Conservation (phyloP, 2,888 invertebrate genomes). For the Limulus polyphemus region DNA sequence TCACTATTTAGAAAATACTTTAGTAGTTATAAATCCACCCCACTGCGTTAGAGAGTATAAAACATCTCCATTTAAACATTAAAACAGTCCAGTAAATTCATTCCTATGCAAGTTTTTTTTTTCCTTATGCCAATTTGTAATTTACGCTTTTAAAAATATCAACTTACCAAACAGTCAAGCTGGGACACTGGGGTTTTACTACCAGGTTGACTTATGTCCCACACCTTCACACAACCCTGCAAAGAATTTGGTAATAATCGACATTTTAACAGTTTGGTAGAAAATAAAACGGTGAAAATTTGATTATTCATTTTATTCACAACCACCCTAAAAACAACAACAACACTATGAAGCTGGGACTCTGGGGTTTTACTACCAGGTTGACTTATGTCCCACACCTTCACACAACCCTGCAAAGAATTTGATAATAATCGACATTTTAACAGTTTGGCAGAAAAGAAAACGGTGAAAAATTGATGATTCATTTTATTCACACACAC, state of each 20-base stretch:
- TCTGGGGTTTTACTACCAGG: conserved; percentile 73
- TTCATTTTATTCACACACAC: no score
- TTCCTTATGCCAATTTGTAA: no score
- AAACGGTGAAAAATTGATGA: no score
- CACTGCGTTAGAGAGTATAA: background rate
- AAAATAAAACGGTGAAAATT: no score
- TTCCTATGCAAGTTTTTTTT: no score
- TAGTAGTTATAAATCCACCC: no score
- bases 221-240: conserved; percentile 82
- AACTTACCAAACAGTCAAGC: conserved; percentile 63
- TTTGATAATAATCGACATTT: no score
- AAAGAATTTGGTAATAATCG: background rate
- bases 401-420: conserved; percentile 59
- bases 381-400: conserved; percentile 93
- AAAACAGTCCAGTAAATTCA: no score
- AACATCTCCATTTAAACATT: background rate
- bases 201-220: conserved; percentile 85
- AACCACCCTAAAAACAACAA: no score
- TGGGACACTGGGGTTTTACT: conserved; percentile 75
- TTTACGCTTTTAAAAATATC: background rate
- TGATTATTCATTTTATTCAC: no score
- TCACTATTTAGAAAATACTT: background rate
- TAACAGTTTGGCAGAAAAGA: no score
- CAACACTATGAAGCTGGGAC: conserved; percentile 64
- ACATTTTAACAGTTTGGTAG: no score